Conservation (phyloP, 37 sponge, comb jelly and placozoan species). For the Aplysina aerophoba region DNA sequence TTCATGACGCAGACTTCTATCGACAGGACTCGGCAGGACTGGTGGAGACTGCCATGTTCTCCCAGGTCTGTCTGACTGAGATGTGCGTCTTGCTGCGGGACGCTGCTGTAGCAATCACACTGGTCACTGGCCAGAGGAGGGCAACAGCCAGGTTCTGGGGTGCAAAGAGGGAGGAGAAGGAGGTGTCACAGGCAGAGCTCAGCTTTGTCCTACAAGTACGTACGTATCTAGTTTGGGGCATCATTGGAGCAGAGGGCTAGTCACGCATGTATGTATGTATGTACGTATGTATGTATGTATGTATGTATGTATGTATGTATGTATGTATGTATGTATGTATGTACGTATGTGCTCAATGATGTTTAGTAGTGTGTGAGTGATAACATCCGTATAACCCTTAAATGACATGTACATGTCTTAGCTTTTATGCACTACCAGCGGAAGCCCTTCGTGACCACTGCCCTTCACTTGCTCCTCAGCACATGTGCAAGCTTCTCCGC, state of each 20-base stretch:
- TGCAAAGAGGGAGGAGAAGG: not conserved
- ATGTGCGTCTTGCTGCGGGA: constrained; percentile 53
- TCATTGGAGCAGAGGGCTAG: too few species aligned
- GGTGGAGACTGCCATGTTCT: constrained; percentile 37
- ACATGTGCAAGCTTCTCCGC: constrained; percentile 44
- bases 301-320: constrained; percentile 17
- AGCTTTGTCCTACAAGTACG: not conserved
- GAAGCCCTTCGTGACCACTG: too few species aligned
- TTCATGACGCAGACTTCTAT: constrained; percentile 77
- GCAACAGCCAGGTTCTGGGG: constrained; percentile 16
- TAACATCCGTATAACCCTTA: too few species aligned
- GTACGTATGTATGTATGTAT: constrained; percentile 13
- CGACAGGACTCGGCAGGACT: not conserved
- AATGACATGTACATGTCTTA: too few species aligned
- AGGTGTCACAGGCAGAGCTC: not conserved
- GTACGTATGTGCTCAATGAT: not conserved
- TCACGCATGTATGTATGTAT: not conserved
- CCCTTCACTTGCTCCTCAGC: not conserved
- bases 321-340: not conserved
- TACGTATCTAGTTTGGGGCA: too few species aligned
- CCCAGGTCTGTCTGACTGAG: constrained; percentile 31
- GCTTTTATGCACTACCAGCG: too few species aligned
- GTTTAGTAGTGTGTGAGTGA: too few species aligned
- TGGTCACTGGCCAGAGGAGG: not conserved
- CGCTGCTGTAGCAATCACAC: constrained; percentile 40